phyloP scores from a whole-genome alignment of 2,888 invertebrate species.

The Phyto melanocephala region DNA sequence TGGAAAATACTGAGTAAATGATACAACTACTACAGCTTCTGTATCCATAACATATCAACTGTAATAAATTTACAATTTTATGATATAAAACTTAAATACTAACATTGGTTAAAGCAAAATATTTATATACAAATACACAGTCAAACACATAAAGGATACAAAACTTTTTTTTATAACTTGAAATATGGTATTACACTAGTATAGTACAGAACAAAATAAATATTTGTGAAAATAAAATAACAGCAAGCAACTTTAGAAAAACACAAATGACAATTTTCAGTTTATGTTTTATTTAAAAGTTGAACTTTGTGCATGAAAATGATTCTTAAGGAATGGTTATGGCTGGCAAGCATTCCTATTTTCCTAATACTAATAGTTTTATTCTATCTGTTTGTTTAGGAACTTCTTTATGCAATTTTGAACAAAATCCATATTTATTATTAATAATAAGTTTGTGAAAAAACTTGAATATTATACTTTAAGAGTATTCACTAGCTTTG shows the following conservation, averaged over 20 bases:
- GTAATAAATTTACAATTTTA: conserved; percentile 58
- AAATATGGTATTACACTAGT: too few relatives aligned
- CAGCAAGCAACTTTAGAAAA: neutral
- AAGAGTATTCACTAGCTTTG: neutral
- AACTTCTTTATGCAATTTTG: neutral
- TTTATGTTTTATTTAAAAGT: neutral
- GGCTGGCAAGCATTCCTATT: too few relatives aligned
- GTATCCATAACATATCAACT: conserved; percentile 38
- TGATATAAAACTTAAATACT: conserved; percentile 44
- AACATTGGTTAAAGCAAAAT: conserved; percentile 19
- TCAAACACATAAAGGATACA: neutral
- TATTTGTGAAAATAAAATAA: neutral
- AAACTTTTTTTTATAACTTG: too few relatives aligned
- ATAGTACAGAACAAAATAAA: too few relatives aligned
- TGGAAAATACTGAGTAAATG: too few relatives aligned
- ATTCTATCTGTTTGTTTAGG: too few relatives aligned
- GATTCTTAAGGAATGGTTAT: neutral
- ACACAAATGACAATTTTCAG: neutral
- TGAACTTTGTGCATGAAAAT: neutral
- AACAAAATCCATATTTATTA: conserved; percentile 8
- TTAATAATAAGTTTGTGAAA: neutral
- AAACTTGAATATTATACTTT: neutral
- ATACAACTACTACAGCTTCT: too few relatives aligned
- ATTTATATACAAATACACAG: neutral
- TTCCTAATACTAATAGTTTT: too few relatives aligned